phyloP scores from a whole-genome alignment of 1,140 invertebrate species.

The Drosophila rufa region DNA sequence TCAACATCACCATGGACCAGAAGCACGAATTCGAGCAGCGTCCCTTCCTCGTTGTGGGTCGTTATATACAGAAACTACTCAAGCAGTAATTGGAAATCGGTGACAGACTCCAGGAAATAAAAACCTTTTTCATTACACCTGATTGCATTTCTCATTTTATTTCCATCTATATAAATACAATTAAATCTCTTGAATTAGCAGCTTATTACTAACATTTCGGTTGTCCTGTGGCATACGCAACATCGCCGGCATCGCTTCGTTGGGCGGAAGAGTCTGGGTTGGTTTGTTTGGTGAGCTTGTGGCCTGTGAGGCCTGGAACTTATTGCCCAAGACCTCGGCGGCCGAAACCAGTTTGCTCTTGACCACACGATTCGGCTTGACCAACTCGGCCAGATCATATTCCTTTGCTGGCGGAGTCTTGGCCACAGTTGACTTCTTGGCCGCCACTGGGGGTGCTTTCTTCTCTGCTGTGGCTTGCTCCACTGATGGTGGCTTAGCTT shows the following conservation, averaged over 20 bases:
- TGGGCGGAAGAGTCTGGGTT: constrained; percentile 1
- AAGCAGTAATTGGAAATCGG: neutral
- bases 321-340: constrained; percentile 59
- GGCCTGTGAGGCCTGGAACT: constrained; percentile 29
- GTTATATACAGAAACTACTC: constrained; percentile 57
- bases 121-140: neutral
- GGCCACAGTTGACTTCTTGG: constrained; percentile 1
- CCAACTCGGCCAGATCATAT: constrained; percentile 76
- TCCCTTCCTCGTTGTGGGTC: constrained; percentile 62
- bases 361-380: constrained; percentile 77
- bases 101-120: neutral
- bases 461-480: constrained; percentile 7
- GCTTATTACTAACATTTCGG: constrained; percentile 46
- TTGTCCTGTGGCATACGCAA: constrained; percentile 51
- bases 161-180: neutral
- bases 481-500: neutral
- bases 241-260: constrained; percentile 7
- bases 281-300: neutral
- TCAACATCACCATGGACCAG: constrained; percentile 53
- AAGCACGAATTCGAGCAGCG: constrained; percentile 70
- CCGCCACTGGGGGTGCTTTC: neutral
- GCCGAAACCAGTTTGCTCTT: constrained; percentile 73
- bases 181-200: constrained; percentile 63
- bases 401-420: constrained; percentile 35
- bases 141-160: constrained; percentile 1